A percentile compares a stretch with the other conserved stretches of the same genome.
Evolutionary conservation across 1,140 invertebrate species (phyloP).

Genomic region (Gryon sp.): DNA sequence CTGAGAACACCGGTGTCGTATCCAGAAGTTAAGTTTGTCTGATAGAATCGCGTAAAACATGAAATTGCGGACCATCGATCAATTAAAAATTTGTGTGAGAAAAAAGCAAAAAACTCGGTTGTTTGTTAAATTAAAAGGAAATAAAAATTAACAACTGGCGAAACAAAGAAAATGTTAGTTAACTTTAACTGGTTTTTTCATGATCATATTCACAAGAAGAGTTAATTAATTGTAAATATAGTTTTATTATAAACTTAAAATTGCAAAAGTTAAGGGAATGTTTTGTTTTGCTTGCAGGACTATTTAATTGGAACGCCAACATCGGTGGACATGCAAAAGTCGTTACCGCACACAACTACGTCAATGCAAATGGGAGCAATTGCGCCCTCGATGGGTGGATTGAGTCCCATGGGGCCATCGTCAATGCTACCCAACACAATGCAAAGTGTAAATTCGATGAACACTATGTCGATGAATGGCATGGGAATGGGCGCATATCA

Average conservation of each 20-base stretch:
- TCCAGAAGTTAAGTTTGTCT: constrained; percentile 53
- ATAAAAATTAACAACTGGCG: no score
- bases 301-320: constrained; percentile 76
- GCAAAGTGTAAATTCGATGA: constrained; percentile 77
- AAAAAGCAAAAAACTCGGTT: no score
- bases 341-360: constrained; percentile 76
- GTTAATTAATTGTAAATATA: no score
- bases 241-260: no score
- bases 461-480: constrained; percentile 78
- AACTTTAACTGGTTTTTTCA: no score
- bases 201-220: no score
- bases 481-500: constrained; percentile 78
- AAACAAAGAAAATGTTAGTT: no score
- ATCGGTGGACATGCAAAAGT: constrained; percentile 76
- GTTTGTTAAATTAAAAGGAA: no score
- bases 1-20: constrained; percentile 46
- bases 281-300: constrained; percentile 66
- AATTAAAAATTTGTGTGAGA: constrained; percentile 27
- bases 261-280: no score
- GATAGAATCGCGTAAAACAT: constrained; percentile 57
- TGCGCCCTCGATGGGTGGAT: constrained; percentile 75
- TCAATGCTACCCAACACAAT: constrained; percentile 76
- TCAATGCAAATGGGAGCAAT: constrained; percentile 79
- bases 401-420: constrained; percentile 77
- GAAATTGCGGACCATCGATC: constrained; percentile 40